Base-by-base conservation (phyloP, 2,113 vertebrate genomes). In the Oreotrochilus melanogaster region DNA sequence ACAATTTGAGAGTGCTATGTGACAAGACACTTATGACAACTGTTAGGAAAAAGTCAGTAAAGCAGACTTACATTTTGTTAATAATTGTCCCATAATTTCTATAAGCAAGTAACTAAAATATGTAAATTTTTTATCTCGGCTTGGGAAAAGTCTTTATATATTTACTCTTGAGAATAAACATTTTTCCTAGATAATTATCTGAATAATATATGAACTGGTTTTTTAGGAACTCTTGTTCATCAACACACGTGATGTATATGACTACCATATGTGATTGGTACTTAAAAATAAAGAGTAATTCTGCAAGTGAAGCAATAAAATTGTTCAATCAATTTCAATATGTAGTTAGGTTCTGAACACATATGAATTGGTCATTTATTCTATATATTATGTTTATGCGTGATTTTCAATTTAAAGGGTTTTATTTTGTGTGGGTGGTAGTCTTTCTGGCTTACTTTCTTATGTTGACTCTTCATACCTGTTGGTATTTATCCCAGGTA, bases 211-310 rank as follows among this genome's bases (percentile, higher is more conserved):
- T 25, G 7, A 82, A 66, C 18, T 62, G 12, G 50, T 7, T 51
- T 73, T 78, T 43, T 61, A 70, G 51, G 56, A 82, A 62, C 28
- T 88, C 27, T 4, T 8, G 11, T 48, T 94, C 27, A 48, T 53
- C 56, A 71, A 66, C 8, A 60, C 18, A 53, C 0, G 0, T 28
- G 28, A 82, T 43, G 10, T 30, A 21, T 13, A 42, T 1, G 4
- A 78, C 13, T 22, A 54, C 23, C 21, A 33, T 13, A 39, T 18
- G 14, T 33, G 27, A 89, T 2, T 80, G 28, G 31, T 43, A 69
- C 27, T 66, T 81, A 51, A 3, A 39, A 86, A 14, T 37, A 53
- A 9, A 82, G 23, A 82, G 10, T 31, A 92, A 64, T 6, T 35
- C 3, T 58, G 56, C 37, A 37, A 80, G 27, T 23, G 47, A 91